Percentiles rank a stretch among this genome's conserved stretches.
phyloP scores from a whole-genome alignment of 2,113 vertebrate species.

The Lagopus leucura region DNA sequence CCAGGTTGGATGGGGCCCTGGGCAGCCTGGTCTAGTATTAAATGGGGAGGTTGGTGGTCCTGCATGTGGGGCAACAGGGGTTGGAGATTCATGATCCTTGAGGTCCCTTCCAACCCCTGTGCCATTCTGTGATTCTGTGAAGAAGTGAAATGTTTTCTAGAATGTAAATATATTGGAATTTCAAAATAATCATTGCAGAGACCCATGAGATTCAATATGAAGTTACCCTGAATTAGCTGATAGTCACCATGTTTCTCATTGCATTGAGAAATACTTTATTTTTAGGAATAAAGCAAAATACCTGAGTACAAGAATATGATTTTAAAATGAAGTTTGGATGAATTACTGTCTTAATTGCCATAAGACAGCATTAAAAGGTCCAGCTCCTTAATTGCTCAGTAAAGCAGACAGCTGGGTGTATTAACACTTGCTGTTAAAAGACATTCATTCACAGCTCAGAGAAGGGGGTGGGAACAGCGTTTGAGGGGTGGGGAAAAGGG shows the following conservation, averaged over 20 bases:
- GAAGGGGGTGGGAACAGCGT: neutral
- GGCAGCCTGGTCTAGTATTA: no score
- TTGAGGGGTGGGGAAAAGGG: neutral
- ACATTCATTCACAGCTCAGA: neutral
- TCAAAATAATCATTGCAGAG: neutral
- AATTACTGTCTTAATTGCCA: neutral
- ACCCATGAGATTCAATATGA: neutral
- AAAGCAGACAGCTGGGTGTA: neutral
- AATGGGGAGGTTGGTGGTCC: no score
- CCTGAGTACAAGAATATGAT: neutral
- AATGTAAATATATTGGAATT: neutral
- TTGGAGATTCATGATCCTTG: no score
- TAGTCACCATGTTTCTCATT: neutral
- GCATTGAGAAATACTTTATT: neutral
- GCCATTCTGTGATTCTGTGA: no score
- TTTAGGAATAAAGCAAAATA: neutral
- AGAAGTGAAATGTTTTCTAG: neutral
- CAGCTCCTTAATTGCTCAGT: neutral
- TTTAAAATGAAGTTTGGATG: neutral
- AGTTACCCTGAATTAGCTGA: neutral
- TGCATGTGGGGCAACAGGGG: no score
- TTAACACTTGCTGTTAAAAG: neutral
- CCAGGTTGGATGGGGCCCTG: no score
- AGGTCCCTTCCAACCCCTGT: no score
- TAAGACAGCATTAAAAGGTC: neutral